Conservation (phyloP, 2,113 vertebrate species). For the Gracilinanus agilis region DNA sequence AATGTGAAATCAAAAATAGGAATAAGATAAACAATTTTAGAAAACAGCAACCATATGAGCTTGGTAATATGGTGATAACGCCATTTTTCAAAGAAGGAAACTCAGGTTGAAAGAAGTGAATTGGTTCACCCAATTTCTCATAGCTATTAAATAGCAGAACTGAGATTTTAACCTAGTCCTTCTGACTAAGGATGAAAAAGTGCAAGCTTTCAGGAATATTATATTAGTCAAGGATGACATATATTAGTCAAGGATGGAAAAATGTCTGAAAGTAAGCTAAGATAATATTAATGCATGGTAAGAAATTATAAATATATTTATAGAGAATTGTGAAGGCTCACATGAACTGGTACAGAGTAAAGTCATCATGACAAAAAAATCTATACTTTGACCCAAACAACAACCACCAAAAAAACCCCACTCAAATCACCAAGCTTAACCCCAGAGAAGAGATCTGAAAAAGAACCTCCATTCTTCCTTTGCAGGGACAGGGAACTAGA, state of each 20-base stretch:
- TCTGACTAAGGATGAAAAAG: not conserved
- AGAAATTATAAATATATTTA: not conserved
- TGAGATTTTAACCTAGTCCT: not conserved
- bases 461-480: not conserved
- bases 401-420: not conserved
- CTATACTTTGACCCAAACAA: not conserved
- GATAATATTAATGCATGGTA: not conserved
- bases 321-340: not conserved
- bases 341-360: not conserved
- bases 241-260: not conserved
- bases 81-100: not conserved
- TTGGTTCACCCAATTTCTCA: not conserved
- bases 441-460: not conserved
- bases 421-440: not conserved
- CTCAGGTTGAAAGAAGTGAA: not conserved
- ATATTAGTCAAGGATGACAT: not conserved
- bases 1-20: not conserved
- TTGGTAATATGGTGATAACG: not conserved
- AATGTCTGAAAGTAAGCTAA: constrained; percentile 42
- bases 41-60: not conserved
- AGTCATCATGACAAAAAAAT: not conserved
- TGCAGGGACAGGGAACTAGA: not conserved
- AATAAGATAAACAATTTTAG: not conserved
- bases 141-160: not conserved
- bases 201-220: not conserved